Base-by-base conservation (phyloP, 2,888 invertebrate genomes). In the Diabrotica balteata region DNA sequence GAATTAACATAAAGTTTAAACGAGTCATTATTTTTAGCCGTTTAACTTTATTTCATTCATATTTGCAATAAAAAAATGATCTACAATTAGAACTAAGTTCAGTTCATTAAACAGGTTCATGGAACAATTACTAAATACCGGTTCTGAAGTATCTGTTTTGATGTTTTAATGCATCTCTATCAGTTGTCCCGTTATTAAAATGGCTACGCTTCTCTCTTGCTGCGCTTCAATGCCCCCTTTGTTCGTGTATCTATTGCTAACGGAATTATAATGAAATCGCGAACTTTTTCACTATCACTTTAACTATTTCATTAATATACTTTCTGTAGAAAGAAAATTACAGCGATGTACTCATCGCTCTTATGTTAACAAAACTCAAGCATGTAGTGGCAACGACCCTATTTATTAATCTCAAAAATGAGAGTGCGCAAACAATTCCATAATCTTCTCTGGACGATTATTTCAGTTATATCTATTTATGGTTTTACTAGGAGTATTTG, bases 311-410 rank as follows among this genome's bases (percentile, higher is more conserved):
- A 58, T 63, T 66, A 67, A 54, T 59, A 67, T 53, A 42, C 17
- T 54, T 69, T 64, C 62, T 54, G 42, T n/a, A 63, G 60, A 65
- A 59, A 62, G 8, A 42, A 54, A 54, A 17, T 8, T 8, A 57
- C 44, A 11, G 11, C 8, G 9, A 17, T 57, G 8, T 17, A 45
- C 45, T 17, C 43, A 60, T 52, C 55, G 51, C 54, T 59, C 66
- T 63, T 57, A 59, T 67, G 58, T 73, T 32, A 32, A 32, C 32
- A 32, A 32, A 32, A 70, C 64, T 70, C 63, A 67, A 70, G 70
- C 63, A 73, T 71, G 73, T 72, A 76, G 73, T 74, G 76, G 74
- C 78, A 78, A 78, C 77, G 77, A 75, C 76, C 76, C 72, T 74
- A 75, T 76, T 76, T 76, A 72, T 75, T 76, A 72, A 73, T 72